Percentiles rank a stretch among this genome's conserved stretches.
Evolutionary conservation across 2,797 vertebrate genomes (phyloP).

Genomic region (Tokudaia muenninki): DNA sequence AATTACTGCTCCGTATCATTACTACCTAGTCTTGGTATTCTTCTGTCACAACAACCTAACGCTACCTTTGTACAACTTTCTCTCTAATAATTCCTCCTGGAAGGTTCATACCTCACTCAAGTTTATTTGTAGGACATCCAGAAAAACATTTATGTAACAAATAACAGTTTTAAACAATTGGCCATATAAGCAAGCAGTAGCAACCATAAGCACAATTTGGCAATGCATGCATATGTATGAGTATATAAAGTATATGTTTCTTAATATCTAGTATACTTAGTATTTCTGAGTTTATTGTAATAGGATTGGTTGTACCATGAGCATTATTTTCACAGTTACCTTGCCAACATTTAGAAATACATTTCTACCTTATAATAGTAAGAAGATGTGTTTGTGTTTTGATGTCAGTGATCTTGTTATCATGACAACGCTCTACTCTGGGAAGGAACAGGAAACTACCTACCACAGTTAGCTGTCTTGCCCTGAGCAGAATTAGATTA

Average conservation of each 20-base stretch:
- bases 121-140: not conserved
- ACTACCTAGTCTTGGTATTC: not conserved
- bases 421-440: constrained; percentile 81
- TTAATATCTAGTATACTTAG: constrained; percentile 20
- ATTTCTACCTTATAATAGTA: constrained; percentile 26
- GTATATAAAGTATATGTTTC: not conserved
- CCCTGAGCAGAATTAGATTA: constrained; percentile 84
- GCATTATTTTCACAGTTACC: constrained; percentile 47
- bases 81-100: not conserved
- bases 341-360: constrained; percentile 54
- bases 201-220: constrained; percentile 32
- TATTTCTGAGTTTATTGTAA: constrained; percentile 5
- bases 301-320: constrained; percentile 17
- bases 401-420: constrained; percentile 72
- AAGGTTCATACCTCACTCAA: constrained; percentile 44
- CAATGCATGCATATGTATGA: not conserved
- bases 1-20: not conserved
- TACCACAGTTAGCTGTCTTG: constrained; percentile 74
- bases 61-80: constrained; percentile 19
- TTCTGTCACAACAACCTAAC: not conserved
- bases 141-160: constrained; percentile 35
- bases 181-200: constrained; percentile 21
- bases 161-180: constrained; percentile 39
- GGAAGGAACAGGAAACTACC: constrained; percentile 71
- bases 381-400: constrained; percentile 64